Conservation (phyloP, 2,113 vertebrate genomes). For the Rhabdornis inornatus region DNA sequence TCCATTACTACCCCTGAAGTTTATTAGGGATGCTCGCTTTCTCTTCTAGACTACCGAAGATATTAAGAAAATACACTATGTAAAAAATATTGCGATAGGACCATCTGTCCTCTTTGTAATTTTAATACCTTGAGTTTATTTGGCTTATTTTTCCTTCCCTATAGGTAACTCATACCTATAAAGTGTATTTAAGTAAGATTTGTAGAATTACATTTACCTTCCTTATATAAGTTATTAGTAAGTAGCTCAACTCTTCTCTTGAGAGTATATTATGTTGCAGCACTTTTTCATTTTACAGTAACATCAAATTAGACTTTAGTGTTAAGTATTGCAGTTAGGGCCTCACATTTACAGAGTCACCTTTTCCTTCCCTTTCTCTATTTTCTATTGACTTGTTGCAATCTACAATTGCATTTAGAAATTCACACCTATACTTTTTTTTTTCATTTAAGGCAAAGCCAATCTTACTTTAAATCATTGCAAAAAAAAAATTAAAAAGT, state of each 20-base stretch:
- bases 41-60: neutral
- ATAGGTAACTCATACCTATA: neutral
- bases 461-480: neutral
- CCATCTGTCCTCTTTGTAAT: neutral
- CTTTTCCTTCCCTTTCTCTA: neutral
- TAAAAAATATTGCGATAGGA: neutral
- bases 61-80: neutral
- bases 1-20: neutral
- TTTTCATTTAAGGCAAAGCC: neutral
- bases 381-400: slow-evolving; percentile 7
- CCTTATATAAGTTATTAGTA: neutral
- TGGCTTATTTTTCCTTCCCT: neutral
- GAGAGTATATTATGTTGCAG: neutral
- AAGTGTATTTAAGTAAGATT: neutral
- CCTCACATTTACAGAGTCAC: slow-evolving; percentile 8
- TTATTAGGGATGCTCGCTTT: neutral
- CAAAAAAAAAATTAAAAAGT: neutral
- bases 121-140: neutral
- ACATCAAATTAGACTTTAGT: slow-evolving; percentile 3
- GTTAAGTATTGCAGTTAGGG: neutral
- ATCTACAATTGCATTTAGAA: neutral
- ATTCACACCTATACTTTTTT: neutral
- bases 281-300: neutral
- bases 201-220: neutral
- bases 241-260: neutral